Percentiles rank a stretch among this genome's conserved stretches.
phyloP scores from a whole-genome alignment of 1,140 invertebrate species.

The Cephus cinctus region DNA sequence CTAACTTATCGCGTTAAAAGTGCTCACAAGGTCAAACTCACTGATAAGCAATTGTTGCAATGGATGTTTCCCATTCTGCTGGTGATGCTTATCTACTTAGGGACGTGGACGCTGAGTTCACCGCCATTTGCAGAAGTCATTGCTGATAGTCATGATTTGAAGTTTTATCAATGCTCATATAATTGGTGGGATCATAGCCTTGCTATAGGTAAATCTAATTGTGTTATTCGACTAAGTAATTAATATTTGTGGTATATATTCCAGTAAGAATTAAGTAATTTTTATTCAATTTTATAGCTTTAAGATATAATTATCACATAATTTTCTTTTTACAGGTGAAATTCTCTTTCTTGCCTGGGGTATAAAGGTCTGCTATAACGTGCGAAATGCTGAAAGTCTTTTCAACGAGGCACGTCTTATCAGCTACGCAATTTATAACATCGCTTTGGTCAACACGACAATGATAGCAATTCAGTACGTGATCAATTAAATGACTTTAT shows the following conservation, averaged over 20 bases:
- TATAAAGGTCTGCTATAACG: conserved; percentile 86
- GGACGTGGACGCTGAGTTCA: conserved; percentile 84
- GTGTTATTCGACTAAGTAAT: not conserved
- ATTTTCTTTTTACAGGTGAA: conserved; percentile 65
- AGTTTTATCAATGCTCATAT: conserved; percentile 85
- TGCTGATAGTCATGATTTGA: conserved; percentile 69
- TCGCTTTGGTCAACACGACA: conserved; percentile 84
- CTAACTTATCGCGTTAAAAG: conserved; percentile 92
- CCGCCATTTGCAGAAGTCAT: conserved; percentile 77
- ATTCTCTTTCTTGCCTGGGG: conserved; percentile 88
- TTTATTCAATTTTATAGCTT: not conserved
- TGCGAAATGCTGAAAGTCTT: conserved; percentile 85
- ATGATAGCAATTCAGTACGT: conserved; percentile 92
- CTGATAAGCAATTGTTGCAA: conserved; percentile 86
- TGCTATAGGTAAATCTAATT: conserved; percentile 70
- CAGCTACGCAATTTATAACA: conserved; percentile 92
- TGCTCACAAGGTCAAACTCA: conserved; percentile 88
- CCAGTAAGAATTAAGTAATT: not conserved
- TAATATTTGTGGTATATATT: not conserved
- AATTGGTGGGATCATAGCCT: conserved; percentile 93
- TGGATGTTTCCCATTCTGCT: conserved; percentile 88
- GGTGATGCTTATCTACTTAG: conserved; percentile 84
- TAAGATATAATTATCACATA: not conserved
- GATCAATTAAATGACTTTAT: conserved; percentile 30
- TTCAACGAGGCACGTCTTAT: conserved; percentile 92